Evolutionary conservation across 2,888 invertebrate genomes (phyloP), one percentile per base, ranked within the genome.

Genomic region (Lamproptera curius): DNA sequence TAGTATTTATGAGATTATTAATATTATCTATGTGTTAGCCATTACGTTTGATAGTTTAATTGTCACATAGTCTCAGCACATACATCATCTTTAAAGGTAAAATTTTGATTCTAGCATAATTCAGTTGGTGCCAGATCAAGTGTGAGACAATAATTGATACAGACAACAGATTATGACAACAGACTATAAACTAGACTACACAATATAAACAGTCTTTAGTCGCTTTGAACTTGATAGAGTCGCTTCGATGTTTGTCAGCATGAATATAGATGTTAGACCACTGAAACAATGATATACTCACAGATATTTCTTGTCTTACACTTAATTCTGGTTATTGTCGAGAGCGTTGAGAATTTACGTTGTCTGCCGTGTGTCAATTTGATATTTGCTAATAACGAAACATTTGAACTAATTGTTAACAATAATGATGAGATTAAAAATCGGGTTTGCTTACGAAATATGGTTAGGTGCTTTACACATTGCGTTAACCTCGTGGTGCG

Each of bases 321-420:
- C 83, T 84, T 77, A 60, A 65, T 66, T 76, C 81, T 73, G 83
- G 76, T 73, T 68, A 68, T 82, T 85, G 84, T 83, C 78, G 87
- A 87, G 87, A 83, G 87, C 87, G 87, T 87, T 87, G 84, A 87
- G 86, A 88, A 88, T 86, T 88, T 87, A 86, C 86, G 11, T 31
- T 75, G 65, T 65, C 56, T 55, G 55, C n/a, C n/a, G n/a, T n/a
- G n/a, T n/a, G n/a, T n/a, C n/a, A n/a, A n/a, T n/a, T n/a, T n/a
- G n/a, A n/a, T n/a, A n/a, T n/a, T n/a, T n/a, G n/a, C n/a, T n/a
- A n/a, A n/a, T n/a, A n/a, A n/a, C n/a, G n/a, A n/a, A n/a, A n/a
- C n/a, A n/a, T n/a, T n/a, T n/a, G n/a, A n/a, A n/a, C n/a, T n/a
- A n/a, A n/a, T n/a, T n/a, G n/a, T n/a, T n/a, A n/a, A n/a, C n/a